Evolutionary conservation across 2,113 vertebrate species (phyloP).

Genomic region (Gallinago undulata): DNA sequence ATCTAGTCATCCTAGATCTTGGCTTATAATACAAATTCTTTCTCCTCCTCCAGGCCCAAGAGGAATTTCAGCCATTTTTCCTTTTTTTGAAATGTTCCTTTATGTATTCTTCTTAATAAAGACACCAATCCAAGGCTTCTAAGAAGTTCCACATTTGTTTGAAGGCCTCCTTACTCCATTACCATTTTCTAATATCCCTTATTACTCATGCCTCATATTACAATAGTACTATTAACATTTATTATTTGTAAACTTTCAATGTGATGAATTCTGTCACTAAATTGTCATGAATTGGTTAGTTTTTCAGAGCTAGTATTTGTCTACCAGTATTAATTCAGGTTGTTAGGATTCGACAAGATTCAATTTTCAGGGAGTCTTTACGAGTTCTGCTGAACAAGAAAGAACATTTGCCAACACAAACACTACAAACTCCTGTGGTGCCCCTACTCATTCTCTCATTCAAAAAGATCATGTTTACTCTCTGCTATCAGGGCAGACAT

Average conservation of each 20-base stretch:
- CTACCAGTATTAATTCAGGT: neutral
- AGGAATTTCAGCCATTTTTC: neutral
- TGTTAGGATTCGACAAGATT: neutral
- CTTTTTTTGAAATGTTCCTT: neutral
- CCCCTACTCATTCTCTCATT: neutral
- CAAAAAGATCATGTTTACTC: neutral
- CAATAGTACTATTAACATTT: neutral
- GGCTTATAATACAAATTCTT: neutral
- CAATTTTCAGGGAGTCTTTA: neutral
- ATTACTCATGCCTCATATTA: neutral
- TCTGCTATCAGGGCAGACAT: neutral
- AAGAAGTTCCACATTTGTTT: neutral
- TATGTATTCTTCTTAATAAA: neutral
- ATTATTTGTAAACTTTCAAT: neutral
- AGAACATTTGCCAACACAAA: neutral
- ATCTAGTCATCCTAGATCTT: neutral
- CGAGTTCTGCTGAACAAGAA: neutral
- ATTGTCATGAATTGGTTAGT: neutral
- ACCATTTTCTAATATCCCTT: neutral
- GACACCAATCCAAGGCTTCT: neutral
- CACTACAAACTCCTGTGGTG: neutral
- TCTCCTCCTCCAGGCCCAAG: neutral
- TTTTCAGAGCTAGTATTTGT: neutral
- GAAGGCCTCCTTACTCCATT: neutral
- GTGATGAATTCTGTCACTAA: neutral